phyloP scores from a whole-genome alignment of 2,888 invertebrate species.

The Harmothoe impar region DNA sequence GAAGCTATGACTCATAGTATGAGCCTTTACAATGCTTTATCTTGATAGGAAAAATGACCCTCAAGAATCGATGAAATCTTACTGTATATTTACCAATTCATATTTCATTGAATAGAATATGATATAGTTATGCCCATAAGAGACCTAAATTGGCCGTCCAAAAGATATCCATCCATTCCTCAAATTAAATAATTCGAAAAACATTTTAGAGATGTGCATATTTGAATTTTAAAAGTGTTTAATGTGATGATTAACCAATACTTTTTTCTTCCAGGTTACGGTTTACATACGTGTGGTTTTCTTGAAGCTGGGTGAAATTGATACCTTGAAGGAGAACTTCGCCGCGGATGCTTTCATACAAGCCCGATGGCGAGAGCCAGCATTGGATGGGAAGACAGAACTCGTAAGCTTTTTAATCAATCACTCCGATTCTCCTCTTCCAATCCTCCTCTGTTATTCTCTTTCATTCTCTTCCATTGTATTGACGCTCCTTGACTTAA shows the following conservation, averaged over 20 bases:
- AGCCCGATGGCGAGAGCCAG: constrained; percentile 64
- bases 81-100: no score
- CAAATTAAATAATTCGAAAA: no score
- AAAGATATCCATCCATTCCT: no score
- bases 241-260: neutral
- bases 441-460: neutral
- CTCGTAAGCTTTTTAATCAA: constrained; percentile 36
- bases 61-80: no score
- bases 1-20: no score
- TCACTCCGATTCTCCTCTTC: neutral
- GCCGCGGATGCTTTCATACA: constrained; percentile 74
- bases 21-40: no score
- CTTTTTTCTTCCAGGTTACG: constrained; percentile 74
- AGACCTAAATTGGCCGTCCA: no score
- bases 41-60: no score
- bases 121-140: no score
- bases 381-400: constrained; percentile 62
- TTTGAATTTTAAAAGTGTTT: neutral
- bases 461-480: constrained; percentile 15
- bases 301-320: constrained; percentile 83
- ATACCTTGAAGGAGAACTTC: constrained; percentile 83
- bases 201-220: neutral
- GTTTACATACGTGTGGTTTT: constrained; percentile 83
- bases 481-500: neutral
- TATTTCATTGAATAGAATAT: no score